A percentile compares a stretch with the other conserved stretches of the same genome.
phyloP scores from a whole-genome alignment of 1,140 invertebrate species.

The Aphelenchoides besseyi region DNA sequence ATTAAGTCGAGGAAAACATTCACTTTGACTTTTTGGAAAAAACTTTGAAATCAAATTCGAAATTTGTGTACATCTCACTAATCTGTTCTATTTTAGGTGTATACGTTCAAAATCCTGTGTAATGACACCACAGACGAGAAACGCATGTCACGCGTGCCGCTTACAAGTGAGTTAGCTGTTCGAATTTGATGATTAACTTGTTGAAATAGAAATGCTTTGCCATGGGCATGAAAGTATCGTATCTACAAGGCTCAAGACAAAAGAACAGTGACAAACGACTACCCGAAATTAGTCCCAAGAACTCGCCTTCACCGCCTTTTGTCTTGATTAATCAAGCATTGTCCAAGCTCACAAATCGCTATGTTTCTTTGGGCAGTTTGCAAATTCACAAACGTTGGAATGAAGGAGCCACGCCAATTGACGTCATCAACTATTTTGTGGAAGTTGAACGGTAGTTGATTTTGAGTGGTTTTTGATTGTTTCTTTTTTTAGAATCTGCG shows the following conservation, averaged over 20 bases:
- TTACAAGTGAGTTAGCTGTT: constrained; percentile 4
- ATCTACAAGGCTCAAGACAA: constrained; percentile 18
- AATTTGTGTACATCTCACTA: too few relatives aligned
- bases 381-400: not conserved
- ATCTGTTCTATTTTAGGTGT: too few relatives aligned
- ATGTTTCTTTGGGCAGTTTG: constrained; percentile 10
- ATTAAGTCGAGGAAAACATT: too few relatives aligned
- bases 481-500: constrained; percentile 7
- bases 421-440: constrained; percentile 13
- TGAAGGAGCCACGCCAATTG: not conserved
- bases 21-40: too few relatives aligned
- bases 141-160: constrained; percentile 15
- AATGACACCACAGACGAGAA: constrained; percentile 19
- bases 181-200: not conserved
- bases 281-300: constrained; percentile 6
- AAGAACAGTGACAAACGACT: not conserved
- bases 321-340: constrained; percentile 10
- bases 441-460: constrained; percentile 14
- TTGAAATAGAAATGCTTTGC: constrained; percentile 12
- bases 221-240: constrained; percentile 14
- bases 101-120: constrained; percentile 8
- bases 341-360: constrained; percentile 11
- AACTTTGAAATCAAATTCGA: too few relatives aligned
- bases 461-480: not conserved
- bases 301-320: constrained; percentile 22